phyloP scores from a whole-genome alignment of 1,140 invertebrate genomes.

The Dendrolimus punctatus region DNA sequence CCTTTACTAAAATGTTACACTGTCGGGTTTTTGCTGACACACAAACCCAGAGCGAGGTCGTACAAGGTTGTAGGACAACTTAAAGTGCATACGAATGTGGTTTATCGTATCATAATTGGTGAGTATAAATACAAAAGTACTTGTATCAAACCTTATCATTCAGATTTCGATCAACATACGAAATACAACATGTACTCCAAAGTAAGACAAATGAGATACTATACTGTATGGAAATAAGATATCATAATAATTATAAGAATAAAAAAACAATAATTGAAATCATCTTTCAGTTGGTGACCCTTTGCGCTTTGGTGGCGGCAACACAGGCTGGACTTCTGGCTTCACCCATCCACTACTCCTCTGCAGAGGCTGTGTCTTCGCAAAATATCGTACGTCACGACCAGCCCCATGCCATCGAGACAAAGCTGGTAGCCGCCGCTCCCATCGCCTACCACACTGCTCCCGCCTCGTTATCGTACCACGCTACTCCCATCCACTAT shows the following conservation, averaged over 20 bases:
- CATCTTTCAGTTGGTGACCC: slow-evolving; percentile 10
- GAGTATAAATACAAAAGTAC: slow-evolving; percentile 12
- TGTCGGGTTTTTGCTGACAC: no score
- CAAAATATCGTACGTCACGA: slow-evolving; percentile 46
- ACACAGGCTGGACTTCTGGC: slow-evolving; percentile 38
- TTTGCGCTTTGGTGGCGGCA: slow-evolving; percentile 39
- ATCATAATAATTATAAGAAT: neutral
- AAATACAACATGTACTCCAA: slow-evolving; percentile 23
- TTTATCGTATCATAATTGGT: neutral
- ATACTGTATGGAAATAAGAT: neutral
- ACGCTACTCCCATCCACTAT: slow-evolving; percentile 16
- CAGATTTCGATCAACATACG: slow-evolving; percentile 4
- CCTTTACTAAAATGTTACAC: no score
- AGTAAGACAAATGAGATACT: slow-evolving; percentile 11
- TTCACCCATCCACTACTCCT: slow-evolving; percentile 32
- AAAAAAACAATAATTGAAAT: slow-evolving; percentile 1
- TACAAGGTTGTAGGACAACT: slow-evolving; percentile 1
- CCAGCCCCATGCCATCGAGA: slow-evolving; percentile 18
- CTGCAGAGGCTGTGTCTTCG: slow-evolving; percentile 43
- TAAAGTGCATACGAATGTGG: neutral
- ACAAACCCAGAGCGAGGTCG: neutral
- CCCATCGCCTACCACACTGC: slow-evolving; percentile 30
- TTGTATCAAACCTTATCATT: slow-evolving; percentile 9
- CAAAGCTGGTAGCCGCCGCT: slow-evolving; percentile 18
- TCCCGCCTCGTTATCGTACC: slow-evolving; percentile 19